Base-by-base conservation (phyloP, 2,888 invertebrate genomes). In the Agrypnus murinus region DNA sequence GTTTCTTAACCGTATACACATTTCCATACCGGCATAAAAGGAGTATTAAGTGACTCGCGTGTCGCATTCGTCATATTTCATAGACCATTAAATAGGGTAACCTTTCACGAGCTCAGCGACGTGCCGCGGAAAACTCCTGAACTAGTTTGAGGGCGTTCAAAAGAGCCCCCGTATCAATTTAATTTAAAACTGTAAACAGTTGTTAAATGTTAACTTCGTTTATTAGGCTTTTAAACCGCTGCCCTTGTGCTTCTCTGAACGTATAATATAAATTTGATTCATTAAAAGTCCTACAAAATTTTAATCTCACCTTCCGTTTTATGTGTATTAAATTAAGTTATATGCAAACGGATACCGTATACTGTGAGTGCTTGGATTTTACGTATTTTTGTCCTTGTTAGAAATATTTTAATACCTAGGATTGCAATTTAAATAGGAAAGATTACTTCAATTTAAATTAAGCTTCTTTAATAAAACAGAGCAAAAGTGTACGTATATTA, bases 1-100 rank as follows among this genome's bases (percentile, higher is more conserved):
- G 62, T 48, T 63, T 15, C 40, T 45, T 15, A 46, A 31, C 34
- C 31, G 50, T 48, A 48, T 36, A 50, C 62, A 50, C 62, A 50
- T 63, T 60, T 60, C 48, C 32, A 60, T 45, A 34, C 34, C 19
- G 25, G 34, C 46, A 63, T 60, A 60, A 60, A 60, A 63, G 46
- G 48, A 17, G 48, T 66, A 66, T 60, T 57, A 60, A 66, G 58
- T 53, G 45, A 40, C 58, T 69, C 53, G 66, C 66, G 62, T 71
- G 71, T 71, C 60, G 57, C 57, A 66, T 66, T 71, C 62, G 62
- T 66, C 62, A 66, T 71, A 71, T 66, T 71, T 71, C 63, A 71
- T 63, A 63, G 65, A 43, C 66, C 71, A 71, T 71, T 71, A 71
- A 66, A 66, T 66, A 40, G 57, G 63, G 65, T 59, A 66, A 71